Percentiles rank a stretch among this genome's conserved stretches.
These are phyloP conservation scores for Yponomeuta malinellus DNA, from an alignment of 2,888 invertebrate genomes.

Conservation along the genomic window DNA sequence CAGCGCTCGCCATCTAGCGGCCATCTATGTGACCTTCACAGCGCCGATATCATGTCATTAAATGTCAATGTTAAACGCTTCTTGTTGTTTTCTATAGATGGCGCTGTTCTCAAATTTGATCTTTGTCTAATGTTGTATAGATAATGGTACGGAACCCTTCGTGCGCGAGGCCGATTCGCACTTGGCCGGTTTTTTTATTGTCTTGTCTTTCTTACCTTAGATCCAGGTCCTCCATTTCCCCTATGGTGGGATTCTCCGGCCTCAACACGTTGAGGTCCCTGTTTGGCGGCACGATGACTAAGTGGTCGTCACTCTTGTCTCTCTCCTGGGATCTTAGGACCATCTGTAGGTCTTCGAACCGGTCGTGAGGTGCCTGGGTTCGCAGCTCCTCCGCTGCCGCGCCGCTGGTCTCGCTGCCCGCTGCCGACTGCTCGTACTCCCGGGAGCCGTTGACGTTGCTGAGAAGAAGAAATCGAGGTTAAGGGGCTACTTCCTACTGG, in stretches of 20 bases:
- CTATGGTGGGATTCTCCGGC: constrained; percentile 82
- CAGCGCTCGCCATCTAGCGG: too few relatives aligned
- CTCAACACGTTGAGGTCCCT: constrained; percentile 71
- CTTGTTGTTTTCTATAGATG: too few relatives aligned
- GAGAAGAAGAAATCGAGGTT: background rate
- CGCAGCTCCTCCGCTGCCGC: constrained; percentile 44
- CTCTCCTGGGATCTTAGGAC: constrained; percentile 68
- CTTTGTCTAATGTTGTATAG: too few relatives aligned
- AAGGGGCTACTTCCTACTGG: background rate
- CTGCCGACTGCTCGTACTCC: constrained; percentile 66
- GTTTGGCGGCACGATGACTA: constrained; percentile 65
- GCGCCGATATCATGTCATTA: too few relatives aligned
- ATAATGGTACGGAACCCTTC: too few relatives aligned
- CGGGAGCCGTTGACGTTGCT: constrained; percentile 61
- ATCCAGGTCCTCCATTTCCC: constrained; percentile 78
- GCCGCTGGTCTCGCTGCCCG: constrained; percentile 56
- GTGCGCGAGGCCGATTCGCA: too few relatives aligned
- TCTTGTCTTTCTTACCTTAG: constrained; percentile 59
- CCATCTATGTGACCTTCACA: too few relatives aligned
- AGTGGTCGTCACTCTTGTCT: constrained; percentile 70
- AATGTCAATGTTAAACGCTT: too few relatives aligned
- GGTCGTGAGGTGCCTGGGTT: constrained; percentile 71
- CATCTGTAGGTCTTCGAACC: constrained; percentile 77
- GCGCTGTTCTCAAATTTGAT: too few relatives aligned
- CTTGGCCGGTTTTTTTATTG: constrained; percentile 14